Evolutionary conservation across 2,797 vertebrate genomes (phyloP).

Genomic region (Sarcoramphus papa): DNA sequence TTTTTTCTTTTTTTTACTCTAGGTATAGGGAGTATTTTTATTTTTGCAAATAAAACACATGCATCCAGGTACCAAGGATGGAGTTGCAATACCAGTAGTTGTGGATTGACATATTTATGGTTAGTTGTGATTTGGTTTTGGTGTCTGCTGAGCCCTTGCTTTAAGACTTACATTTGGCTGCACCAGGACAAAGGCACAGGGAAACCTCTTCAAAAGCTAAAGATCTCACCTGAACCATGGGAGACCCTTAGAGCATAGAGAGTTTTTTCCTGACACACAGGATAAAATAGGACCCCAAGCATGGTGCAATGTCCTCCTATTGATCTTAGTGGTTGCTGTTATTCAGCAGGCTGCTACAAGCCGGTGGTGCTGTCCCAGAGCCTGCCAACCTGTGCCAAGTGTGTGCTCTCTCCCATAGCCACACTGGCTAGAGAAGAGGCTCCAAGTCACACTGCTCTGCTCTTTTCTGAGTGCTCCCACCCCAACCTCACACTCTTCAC

Average conservation of each 20-base stretch:
- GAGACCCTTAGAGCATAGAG: background rate
- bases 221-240: background rate
- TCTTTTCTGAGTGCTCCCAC: background rate
- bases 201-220: background rate
- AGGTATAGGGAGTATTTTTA: background rate
- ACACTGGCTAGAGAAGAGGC: background rate
- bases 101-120: background rate
- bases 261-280: background rate
- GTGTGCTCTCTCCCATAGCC: background rate
- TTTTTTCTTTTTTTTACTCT: background rate
- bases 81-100: background rate
- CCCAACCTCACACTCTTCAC: background rate
- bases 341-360: background rate
- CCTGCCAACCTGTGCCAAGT: background rate
- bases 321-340: background rate
- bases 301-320: fast-evolving
- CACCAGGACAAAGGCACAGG: background rate
- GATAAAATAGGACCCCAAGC: background rate
- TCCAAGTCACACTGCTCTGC: background rate
- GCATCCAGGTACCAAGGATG: background rate
- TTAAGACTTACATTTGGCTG: background rate
- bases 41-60: background rate
- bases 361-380: background rate
- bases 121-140: background rate
- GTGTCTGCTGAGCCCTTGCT: background rate